Evolutionary conservation across 2,113 vertebrate genomes (phyloP), one percentile per base, ranked within the genome.

Genomic region (Sinocyclocheilus grahami): DNA sequence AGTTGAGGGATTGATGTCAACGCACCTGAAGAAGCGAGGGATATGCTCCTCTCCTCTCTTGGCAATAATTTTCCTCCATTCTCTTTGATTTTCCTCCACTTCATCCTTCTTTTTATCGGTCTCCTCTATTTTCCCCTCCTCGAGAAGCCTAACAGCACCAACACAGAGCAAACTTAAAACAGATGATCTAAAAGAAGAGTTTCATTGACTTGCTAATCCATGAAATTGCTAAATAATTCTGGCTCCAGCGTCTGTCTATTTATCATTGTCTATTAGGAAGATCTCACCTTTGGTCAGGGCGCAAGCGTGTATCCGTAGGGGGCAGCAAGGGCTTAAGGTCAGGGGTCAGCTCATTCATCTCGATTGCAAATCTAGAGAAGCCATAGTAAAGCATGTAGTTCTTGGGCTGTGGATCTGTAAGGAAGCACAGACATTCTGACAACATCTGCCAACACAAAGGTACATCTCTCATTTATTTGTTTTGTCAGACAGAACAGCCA

Each of bases 281-380:
- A 5, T 42, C 78, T 14, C 27, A 99, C 98, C 98, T 99, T 95
- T 99, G 98, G 94, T 99, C 98, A 22, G 96, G 97, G 89, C 98
- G 96, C 90, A 98, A 96, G 84, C 98, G 96, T n/a, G 97, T 98
- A 89, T 99, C 98, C 30, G 96, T 97, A 18, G 95, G 92, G 88
- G 98, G 97, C 30, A 99, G 96, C 75, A 96, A 89, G 71, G 94
- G 89, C 90, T 91, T 96, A 39, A 93, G 93, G 9, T 91, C 91
- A 1, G 93, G 87, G 7, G 96, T 96, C 91, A 99, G 89, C 90
- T 99, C 98, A 92, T 99, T 99, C 90, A 99, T 91, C 91, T 97
- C 97, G 88, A 99, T 91, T 1, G 98, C 97, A 94, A 98, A 98
- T 37, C 96, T 95, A 39, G 98, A 98, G 93, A 99, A 99, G 90